Conservation (phyloP, 2,113 vertebrate genomes). For the Phaetusa simplex region DNA sequence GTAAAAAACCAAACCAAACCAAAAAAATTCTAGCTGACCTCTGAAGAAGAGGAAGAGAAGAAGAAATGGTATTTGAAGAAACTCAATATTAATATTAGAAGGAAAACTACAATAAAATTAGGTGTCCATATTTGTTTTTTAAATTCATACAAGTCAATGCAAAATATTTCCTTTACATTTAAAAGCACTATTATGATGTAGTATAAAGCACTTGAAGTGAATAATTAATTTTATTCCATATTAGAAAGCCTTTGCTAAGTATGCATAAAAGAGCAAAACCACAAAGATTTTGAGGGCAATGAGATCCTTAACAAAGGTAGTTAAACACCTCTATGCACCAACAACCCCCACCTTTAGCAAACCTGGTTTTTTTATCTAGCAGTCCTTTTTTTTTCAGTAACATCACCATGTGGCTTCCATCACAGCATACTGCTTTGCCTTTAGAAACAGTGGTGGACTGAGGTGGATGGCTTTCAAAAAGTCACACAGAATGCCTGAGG, state of each 20-base stretch:
- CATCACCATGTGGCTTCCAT: not conserved
- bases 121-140: not conserved
- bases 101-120: not conserved
- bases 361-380: not conserved
- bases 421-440: not conserved
- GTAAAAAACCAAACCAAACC: accelerated
- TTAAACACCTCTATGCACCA: not conserved
- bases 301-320: not conserved
- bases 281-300: not conserved
- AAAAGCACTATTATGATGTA: not conserved
- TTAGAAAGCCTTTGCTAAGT: not conserved
- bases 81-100: not conserved
- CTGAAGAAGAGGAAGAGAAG: not conserved
- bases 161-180: not conserved
- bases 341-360: not conserved
- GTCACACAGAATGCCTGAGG: not conserved
- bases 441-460: not conserved
- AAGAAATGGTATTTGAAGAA: not conserved
- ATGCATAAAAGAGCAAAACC: not conserved
- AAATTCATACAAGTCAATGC: not conserved
- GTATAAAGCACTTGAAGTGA: not conserved
- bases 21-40: accelerated
- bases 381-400: not conserved
- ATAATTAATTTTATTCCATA: not conserved
- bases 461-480: not conserved